Base-by-base conservation (phyloP, 2,888 invertebrate genomes). In the Tetragonula carbonaria region DNA sequence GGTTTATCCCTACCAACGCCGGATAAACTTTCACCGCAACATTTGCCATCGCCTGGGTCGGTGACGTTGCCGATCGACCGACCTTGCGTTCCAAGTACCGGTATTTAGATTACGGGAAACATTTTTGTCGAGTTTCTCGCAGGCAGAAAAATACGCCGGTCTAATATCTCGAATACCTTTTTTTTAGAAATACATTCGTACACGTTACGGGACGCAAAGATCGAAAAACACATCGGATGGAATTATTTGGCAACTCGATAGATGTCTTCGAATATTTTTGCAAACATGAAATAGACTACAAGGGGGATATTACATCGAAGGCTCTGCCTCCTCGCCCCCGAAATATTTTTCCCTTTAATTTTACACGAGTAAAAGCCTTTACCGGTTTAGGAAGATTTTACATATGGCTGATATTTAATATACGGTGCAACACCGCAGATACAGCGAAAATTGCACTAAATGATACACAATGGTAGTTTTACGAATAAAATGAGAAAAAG, bases 331-430 rank as follows among this genome's bases (percentile, higher is more conserved):
- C 23, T 23, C 23, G 23, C 23, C 23, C 23, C 28, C 28, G 28
- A 28, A 28, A 28, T 28, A 28, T 28, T 28, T 28, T 28, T 28
- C 28, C 28, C 28, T 28, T 28, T 28, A 28, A 1, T 28, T 28
- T 28, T 28, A 28, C 28, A 28, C 28, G 28, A 28, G 28, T 28
- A 28, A 28, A 28, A 28, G 28, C 28, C 28, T 28, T 28, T 28
- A 28, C 2, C 28, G 0, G 28, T 28, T 28, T 28, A 28, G 28
- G 93, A 93, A 92, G 86, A 92, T 93, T 93, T 93, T 94, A 93
- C 93, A 94, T 92, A 92, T 92, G 92, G 91, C 91, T 91, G 90
- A 85, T 91, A 86, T 90, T 91, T 87, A 88, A 87, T 88, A 86
- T 84, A 89, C 86, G 90, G 87, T 87, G 67, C 67, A 82, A 82